Evolutionary conservation across 2,888 invertebrate species (phyloP).

Genomic region (Mechanitis mazaeus): DNA sequence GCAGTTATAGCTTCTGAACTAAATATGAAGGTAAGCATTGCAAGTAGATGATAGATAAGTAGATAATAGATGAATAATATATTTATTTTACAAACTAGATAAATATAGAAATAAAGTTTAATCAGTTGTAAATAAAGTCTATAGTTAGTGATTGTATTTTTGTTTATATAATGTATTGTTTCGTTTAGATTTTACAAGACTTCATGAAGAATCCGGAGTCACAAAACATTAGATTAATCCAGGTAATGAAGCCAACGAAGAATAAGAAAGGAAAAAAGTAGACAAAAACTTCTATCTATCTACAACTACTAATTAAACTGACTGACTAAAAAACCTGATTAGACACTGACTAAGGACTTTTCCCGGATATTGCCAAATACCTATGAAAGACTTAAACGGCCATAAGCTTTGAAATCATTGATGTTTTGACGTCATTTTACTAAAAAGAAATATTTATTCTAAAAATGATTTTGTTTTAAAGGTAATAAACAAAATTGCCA

Average conservation of each 20-base stretch:
- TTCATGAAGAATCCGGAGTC: slow-evolving; percentile 55
- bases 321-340: not conserved
- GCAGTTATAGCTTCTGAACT: slow-evolving; percentile 86
- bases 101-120: too few relatives aligned
- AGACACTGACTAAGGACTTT: too few relatives aligned
- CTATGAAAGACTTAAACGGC: too few relatives aligned
- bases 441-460: too few relatives aligned
- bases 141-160: not conserved
- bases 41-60: not conserved
- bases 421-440: too few relatives aligned
- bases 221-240: slow-evolving; percentile 58
- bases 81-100: too few relatives aligned
- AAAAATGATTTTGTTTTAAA: too few relatives aligned
- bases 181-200: slow-evolving; percentile 56
- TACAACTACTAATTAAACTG: not conserved
- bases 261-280: slow-evolving; percentile 44
- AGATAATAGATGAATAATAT: too few relatives aligned
- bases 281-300: slow-evolving; percentile 14
- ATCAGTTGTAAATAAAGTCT: not conserved
- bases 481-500: too few relatives aligned
- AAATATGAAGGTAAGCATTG: slow-evolving; percentile 78
- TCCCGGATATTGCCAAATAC: not conserved
- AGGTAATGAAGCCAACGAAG: slow-evolving; percentile 56
- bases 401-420: too few relatives aligned
- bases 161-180: slow-evolving; percentile 23